Base-by-base conservation (phyloP, 2,888 invertebrate species). In the Dasypolia templi region DNA sequence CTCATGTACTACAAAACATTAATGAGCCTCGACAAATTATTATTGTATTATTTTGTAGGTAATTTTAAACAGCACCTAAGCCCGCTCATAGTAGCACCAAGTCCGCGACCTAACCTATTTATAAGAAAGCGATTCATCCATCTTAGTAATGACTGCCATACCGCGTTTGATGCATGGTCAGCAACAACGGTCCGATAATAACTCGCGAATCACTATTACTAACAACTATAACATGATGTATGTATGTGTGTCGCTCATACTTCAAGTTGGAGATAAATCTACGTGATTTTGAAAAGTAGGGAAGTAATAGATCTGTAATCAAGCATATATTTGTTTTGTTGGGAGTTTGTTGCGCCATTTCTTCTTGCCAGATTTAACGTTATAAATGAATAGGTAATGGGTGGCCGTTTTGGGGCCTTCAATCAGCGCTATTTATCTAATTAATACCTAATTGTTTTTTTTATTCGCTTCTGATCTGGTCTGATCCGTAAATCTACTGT, bases 151-250 rank as follows among this genome's bases (percentile, higher is more conserved):
- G 84, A 85, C 79, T 61, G 72, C 74, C 69, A 75, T 72, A 81
- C 85, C 84, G 78, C 81, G 75, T 73, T 78, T 86, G 86, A 87
- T 85, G 75, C 86, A 86, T 84, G 79, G 77, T 61, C 71, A 81
- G 83, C 82, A 79, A 75, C 86, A 83, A 78, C 86, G 75, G 70
- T 51, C 63, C 72, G 46, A 82, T 83, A 82, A 88, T 89, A 86
- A 86, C 83, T 86, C 77, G 84, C 85, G 76, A 87, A 88, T 89
- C 87, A 86, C 86, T 82, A 78, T 81, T 81, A 85, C 87, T 84
- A 83, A 85, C 76, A 66, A 83, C 80, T 84, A 86, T 70, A 74
- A 46, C 79, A 72, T 83, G 68, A 76, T 72, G 81, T 61, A 71
- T 65, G 67, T 42, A 72, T 70, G 70, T 85, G 75, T 77, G 79